Conservation (phyloP, 2,888 invertebrate genomes). For the Lypha dubia region DNA sequence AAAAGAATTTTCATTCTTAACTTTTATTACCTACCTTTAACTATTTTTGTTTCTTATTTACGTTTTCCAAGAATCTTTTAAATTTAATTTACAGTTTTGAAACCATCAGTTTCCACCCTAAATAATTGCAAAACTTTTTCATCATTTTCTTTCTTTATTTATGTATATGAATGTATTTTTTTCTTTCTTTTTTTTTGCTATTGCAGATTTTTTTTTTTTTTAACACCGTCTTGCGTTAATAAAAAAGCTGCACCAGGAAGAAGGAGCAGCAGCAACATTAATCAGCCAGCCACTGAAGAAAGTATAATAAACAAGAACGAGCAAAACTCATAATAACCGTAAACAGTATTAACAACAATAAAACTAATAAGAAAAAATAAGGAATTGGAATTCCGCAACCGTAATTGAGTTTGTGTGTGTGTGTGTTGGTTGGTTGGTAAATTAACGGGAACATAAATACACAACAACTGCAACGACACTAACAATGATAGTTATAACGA, state of each 20-base stretch:
- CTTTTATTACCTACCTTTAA: conserved; percentile 62
- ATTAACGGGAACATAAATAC: conserved; percentile 54
- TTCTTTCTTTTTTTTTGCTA: conserved; percentile 30
- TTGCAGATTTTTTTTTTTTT: conserved; percentile 50
- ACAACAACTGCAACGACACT: conserved; percentile 21
- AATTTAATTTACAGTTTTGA: conserved; percentile 43
- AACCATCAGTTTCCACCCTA: conserved; percentile 64
- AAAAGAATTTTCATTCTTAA: conserved; percentile 20
- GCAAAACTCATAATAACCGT: conserved; percentile 44
- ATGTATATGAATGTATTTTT: too few relatives aligned
- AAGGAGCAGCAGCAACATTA: conserved; percentile 35
- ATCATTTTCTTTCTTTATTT: neutral
- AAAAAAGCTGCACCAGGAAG: conserved; percentile 7
- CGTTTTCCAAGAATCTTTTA: conserved; percentile 31
- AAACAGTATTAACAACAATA: neutral
- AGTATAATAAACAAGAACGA: conserved; percentile 26
- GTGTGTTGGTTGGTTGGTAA: too few relatives aligned
- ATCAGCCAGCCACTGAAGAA: conserved; percentile 50
- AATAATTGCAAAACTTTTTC: conserved; percentile 26
- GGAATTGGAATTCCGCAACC: conserved; percentile 68
- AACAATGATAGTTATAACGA: conserved; percentile 2
- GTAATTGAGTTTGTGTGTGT: conserved; percentile 53
- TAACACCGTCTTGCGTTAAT: conserved; percentile 35
- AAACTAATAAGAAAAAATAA: conserved; percentile 9
- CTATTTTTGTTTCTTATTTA: neutral